Base-by-base conservation (phyloP, 2,888 invertebrate genomes). In the Sycophila texana region DNA sequence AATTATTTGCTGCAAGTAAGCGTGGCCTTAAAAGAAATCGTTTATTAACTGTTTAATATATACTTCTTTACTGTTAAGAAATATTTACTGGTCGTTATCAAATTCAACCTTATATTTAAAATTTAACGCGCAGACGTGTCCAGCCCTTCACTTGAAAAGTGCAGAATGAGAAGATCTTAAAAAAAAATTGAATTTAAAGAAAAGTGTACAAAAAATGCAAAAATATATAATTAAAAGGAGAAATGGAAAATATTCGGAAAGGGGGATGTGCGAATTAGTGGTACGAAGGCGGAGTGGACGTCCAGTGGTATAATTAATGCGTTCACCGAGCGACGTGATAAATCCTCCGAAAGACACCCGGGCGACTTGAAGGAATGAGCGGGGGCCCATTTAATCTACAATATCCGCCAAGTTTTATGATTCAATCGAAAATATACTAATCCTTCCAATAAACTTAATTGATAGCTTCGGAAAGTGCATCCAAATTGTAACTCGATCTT, bases 221-320 rank as follows among this genome's bases (percentile, higher is more conserved):
- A 70, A 58, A 51, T 30, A 1, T 20, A 20, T 51, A 72, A 68
- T 75, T 61, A 68, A 20, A 68, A 26, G 58, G 16, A 20, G 47
- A 74, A 58, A 49, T 55, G 39, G 20, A 70, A 67, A 22, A 70
- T 22, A 72, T 26, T 53, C 13, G 3, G 16, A 39, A 20, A 12
- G 12, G 20, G 20, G 49, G 14, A 49, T 51, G 20, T 61, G 77
- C 65, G 60, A 53, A 57, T 4, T n/a, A n/a, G n/a, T n/a, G n/a
- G n/a, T n/a, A n/a, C n/a, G n/a, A 53, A 65, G 53, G 10, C 49
- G 26, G 30, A 53, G 70, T 39, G 60, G 70, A 22, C 55, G 72
- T 67, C 65, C 66, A 47, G 55, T 60, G 51, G 53, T 66, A 26
- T 26, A 79, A 79, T 79, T 71, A 79, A 79, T 79, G 71, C 60